Evolutionary conservation across 2,888 invertebrate species (phyloP).

Genomic region (Dryococelus australis): DNA sequence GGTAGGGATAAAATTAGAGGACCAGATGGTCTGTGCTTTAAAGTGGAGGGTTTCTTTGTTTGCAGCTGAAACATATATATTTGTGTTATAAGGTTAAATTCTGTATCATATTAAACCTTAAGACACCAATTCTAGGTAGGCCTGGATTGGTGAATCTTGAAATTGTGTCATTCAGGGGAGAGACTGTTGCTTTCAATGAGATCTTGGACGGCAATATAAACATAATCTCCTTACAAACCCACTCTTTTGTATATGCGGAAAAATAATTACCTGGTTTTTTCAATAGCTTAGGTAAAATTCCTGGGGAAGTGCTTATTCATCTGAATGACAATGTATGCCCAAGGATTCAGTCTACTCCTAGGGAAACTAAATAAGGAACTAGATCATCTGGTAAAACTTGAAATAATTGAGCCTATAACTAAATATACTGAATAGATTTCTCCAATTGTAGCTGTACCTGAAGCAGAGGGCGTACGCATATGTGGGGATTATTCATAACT

Average conservation of each 20-base stretch:
- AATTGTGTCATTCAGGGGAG: neutral
- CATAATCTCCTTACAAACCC: neutral
- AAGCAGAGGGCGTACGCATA: conserved; percentile 48
- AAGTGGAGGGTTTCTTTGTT: neutral
- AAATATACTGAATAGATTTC: conserved; percentile 54
- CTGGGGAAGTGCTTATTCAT: conserved; percentile 47
- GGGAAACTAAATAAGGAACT: conserved; percentile 52
- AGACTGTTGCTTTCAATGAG: neutral
- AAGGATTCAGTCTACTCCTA: conserved; percentile 49
- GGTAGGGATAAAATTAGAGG: neutral
- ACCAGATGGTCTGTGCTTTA: neutral
- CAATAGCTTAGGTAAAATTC: neutral
- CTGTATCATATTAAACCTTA: neutral
- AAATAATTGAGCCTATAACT: conserved; percentile 51
- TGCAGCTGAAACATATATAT: neutral
- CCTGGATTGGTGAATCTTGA: neutral
- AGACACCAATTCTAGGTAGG: neutral
- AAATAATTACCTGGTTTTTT: neutral
- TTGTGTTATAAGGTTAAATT: neutral
- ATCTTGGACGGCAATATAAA: neutral
- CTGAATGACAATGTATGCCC: conserved; percentile 50
- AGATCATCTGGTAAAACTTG: conserved; percentile 47
- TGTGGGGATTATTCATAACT: conserved; percentile 51
- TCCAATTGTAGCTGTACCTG: conserved; percentile 53
- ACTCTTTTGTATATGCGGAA: neutral